Percentiles rank a stretch among this genome's conserved stretches.
phyloP scores from a whole-genome alignment of 2,888 invertebrate genomes.

The Tanaodytes sp. region DNA sequence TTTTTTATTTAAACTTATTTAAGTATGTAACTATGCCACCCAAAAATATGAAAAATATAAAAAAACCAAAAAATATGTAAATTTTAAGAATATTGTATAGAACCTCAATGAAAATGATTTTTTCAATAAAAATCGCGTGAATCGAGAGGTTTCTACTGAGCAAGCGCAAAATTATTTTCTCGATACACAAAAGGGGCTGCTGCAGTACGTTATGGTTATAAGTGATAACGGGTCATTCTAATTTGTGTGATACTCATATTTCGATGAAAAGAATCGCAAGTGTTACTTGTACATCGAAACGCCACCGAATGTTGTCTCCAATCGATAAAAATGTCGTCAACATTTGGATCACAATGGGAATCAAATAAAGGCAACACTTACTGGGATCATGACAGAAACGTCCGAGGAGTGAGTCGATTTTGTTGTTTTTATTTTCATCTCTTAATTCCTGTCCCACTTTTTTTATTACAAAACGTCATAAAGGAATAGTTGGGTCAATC shows the following conservation, averaged over 20 bases:
- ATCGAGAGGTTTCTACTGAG: conserved; percentile 11
- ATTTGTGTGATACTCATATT: conserved; percentile 51
- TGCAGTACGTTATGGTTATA: conserved; percentile 24
- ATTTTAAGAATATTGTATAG: too few relatives aligned
- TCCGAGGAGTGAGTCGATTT: conserved; percentile 86
- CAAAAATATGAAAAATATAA: too few relatives aligned
- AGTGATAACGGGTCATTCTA: conserved; percentile 12
- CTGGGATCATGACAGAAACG: conserved; percentile 92
- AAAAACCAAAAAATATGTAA: too few relatives aligned
- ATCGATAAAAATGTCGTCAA: conserved; percentile 88
- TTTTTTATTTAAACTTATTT: too few relatives aligned
- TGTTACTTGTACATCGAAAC: conserved; percentile 53
- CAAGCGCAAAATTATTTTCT: conserved; percentile 36
- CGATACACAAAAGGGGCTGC: conserved; percentile 21
- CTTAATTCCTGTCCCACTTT: too few relatives aligned
- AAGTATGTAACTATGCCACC: too few relatives aligned
- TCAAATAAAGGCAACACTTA: conserved; percentile 86
- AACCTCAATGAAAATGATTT: too few relatives aligned
- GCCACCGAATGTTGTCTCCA: conserved; percentile 72
- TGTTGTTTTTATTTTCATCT: too few relatives aligned
- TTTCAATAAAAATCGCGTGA: conserved; percentile 6
- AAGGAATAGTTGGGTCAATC: too few relatives aligned
- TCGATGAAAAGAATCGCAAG: conserved; percentile 63
- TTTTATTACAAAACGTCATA: too few relatives aligned
- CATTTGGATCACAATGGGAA: conserved; percentile 86